Percentiles rank a stretch among this genome's conserved stretches.
phyloP scores from a whole-genome alignment of 1,140 invertebrate genomes.

The Episyrphus balteatus region DNA sequence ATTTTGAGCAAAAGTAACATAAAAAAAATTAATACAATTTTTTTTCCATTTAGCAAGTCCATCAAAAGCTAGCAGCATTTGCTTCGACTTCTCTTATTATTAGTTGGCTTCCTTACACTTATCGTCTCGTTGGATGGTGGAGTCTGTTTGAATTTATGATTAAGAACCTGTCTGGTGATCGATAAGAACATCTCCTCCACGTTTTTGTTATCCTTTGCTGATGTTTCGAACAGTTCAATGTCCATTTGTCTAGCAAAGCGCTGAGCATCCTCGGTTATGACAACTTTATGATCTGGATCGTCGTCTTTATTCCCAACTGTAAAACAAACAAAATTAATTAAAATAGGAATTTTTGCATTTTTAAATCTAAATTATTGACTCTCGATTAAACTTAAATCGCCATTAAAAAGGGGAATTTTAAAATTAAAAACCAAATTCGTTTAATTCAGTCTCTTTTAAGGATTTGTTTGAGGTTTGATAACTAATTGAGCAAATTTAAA shows the following conservation, averaged over 20 bases:
- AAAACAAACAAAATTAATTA: slow-evolving; percentile 25
- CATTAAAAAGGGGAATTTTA: too few species aligned
- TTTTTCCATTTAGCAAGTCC: too few species aligned
- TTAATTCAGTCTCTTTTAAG: too few species aligned
- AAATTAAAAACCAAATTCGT: too few species aligned
- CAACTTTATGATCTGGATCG: slow-evolving; percentile 91
- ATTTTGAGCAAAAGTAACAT: too few species aligned
- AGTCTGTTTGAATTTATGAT: slow-evolving; percentile 21
- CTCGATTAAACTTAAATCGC: too few species aligned
- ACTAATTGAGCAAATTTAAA: neutral
- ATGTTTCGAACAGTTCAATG: slow-evolving; percentile 95
- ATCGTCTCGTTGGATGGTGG: too few species aligned
- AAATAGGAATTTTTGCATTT: neutral
- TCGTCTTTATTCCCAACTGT: slow-evolving; percentile 99
- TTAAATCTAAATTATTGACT: too few species aligned
- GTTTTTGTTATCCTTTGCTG: slow-evolving; percentile 97
- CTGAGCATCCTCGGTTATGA: slow-evolving; percentile 92
- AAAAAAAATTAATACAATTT: too few species aligned
- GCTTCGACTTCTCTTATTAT: too few species aligned
- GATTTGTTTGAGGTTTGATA: neutral
- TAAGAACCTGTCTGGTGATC: slow-evolving; percentile 49
- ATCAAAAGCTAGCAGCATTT: too few species aligned
- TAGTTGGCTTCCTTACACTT: too few species aligned
- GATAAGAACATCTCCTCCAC: slow-evolving; percentile 88
- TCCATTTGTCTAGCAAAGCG: slow-evolving; percentile 94